Percentiles rank a stretch among this genome's conserved stretches.
These are phyloP conservation scores for Lagocephalus sceleratus DNA, from an alignment of 2,797 vertebrate species.

Conservation along the genomic window DNA sequence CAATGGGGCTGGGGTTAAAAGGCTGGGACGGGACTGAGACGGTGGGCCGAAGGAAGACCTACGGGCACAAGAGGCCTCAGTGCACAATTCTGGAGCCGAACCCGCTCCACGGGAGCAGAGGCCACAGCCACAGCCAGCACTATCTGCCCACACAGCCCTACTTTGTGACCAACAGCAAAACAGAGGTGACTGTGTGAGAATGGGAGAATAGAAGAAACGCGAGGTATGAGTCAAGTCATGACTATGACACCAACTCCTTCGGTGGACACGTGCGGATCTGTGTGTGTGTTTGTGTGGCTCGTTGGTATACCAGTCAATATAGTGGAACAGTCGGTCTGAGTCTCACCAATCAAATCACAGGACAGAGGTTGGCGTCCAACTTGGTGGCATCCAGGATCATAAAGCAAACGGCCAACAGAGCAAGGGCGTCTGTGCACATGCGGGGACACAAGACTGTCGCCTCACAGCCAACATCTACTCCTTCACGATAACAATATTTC, in stretches of 20 bases:
- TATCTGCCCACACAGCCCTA: constrained; percentile 94
- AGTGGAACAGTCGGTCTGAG: constrained; percentile 35
- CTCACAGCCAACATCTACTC: constrained; percentile 44
- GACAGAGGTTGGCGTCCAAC: constrained; percentile 21
- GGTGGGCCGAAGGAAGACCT: constrained; percentile 87
- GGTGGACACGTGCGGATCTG: constrained; percentile 38
- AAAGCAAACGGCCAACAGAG: constrained; percentile 33
- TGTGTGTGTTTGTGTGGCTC: constrained; percentile 57
- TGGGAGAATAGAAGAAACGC: constrained; percentile 29
- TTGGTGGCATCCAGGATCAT: constrained; percentile 34
- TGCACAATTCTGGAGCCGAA: constrained; percentile 85
- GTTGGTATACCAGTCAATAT: constrained; percentile 34
- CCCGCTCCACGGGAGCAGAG: constrained; percentile 84
- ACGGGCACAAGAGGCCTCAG: constrained; percentile 85
- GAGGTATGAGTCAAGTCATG: constrained; percentile 46
- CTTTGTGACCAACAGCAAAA: constrained; percentile 99
- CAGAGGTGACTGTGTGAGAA: constrained; percentile 97
- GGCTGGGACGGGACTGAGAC: constrained; percentile 92
- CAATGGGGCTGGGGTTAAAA: constrained; percentile 73
- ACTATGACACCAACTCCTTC: constrained; percentile 34
- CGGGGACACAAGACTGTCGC: constrained; percentile 35
- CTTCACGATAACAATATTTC: constrained; percentile 24
- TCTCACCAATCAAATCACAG: constrained; percentile 41
- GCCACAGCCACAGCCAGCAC: constrained; percentile 84
- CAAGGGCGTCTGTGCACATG: constrained; percentile 41